Percentiles rank a stretch among this genome's conserved stretches.
These are phyloP conservation scores for Ophiodon elongatus DNA, from an alignment of 2,113 vertebrate genomes.

Conservation along the genomic window DNA sequence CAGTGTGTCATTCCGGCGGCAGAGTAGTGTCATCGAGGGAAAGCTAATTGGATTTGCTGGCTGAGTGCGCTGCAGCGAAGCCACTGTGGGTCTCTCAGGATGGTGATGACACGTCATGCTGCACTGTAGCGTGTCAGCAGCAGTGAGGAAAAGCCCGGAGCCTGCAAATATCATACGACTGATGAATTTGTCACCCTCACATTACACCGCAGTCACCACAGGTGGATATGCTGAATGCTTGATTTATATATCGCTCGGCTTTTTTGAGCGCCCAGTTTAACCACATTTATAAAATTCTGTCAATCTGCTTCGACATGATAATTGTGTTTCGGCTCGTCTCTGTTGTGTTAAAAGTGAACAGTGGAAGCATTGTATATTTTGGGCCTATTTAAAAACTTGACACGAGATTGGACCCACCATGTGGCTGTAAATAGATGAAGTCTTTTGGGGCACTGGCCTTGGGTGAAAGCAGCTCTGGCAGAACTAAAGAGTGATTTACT, in stretches of 20 bases:
- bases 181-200: slow-evolving; percentile 77
- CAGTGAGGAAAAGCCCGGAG: slow-evolving; percentile 46
- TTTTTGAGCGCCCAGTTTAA: slow-evolving; percentile 8
- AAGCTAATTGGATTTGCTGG: slow-evolving; percentile 78
- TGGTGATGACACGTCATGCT: slow-evolving; percentile 63
- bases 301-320: slow-evolving; percentile 20
- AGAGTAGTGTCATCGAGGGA: slow-evolving; percentile 64
- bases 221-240: slow-evolving; percentile 57
- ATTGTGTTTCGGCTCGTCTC: slow-evolving; percentile 38
- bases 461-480: slow-evolving; percentile 69
- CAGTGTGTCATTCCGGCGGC: slow-evolving; percentile 60
- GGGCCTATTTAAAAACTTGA: slow-evolving; percentile 62
- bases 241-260: slow-evolving; percentile 56
- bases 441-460: slow-evolving; percentile 58
- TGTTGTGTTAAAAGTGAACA: slow-evolving; percentile 46
- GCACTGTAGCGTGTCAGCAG: slow-evolving; percentile 73
- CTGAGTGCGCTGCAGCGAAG: slow-evolving; percentile 55
- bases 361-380: slow-evolving; percentile 62
- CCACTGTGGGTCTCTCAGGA: slow-evolving; percentile 62
- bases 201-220: slow-evolving; percentile 73
- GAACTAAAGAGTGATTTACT: slow-evolving; percentile 82
- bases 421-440: slow-evolving; percentile 69
- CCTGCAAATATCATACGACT: slow-evolving; percentile 70
- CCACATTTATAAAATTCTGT: slow-evolving; percentile 27
- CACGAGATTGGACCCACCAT: slow-evolving; percentile 56